These are phyloP conservation scores for Scomber scombrus DNA, from an alignment of 2,113 vertebrate species.

Conservation along the genomic window DNA sequence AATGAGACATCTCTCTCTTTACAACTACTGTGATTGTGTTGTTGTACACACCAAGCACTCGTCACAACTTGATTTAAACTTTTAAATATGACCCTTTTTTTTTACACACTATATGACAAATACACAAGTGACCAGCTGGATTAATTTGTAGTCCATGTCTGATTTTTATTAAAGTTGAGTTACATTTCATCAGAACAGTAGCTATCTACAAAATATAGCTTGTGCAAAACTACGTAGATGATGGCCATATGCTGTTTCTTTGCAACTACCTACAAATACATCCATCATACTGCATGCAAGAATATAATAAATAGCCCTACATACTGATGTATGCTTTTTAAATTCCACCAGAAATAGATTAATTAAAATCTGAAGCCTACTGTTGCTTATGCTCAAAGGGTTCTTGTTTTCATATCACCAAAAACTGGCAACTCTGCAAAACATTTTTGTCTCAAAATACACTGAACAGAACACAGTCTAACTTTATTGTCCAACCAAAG, in stretches of 20 bases:
- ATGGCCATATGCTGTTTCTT: conserved; percentile 68
- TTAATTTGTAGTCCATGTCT: conserved; percentile 59
- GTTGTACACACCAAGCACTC: conserved; percentile 8
- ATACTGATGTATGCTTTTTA: conserved; percentile 60
- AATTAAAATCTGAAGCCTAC: conserved; percentile 45
- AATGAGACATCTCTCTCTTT: conserved; percentile 24
- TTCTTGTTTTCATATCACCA: conserved; percentile 10
- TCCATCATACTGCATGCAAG: conserved; percentile 80
- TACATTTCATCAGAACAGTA: conserved; percentile 77
- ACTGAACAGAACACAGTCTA: conserved; percentile 64
- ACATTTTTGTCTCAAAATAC: conserved; percentile 53
- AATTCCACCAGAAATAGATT: conserved; percentile 53
- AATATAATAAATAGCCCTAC: conserved; percentile 75
- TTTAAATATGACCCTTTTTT: conserved; percentile 2
- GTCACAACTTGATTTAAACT: conserved; percentile 32
- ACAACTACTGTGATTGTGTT: conserved; percentile 7
- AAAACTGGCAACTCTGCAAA: conserved; percentile 37
- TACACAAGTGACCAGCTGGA: conserved; percentile 33
- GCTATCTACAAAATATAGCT: conserved; percentile 81
- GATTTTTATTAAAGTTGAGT: conserved; percentile 80
- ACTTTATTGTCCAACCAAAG: conserved; percentile 63
- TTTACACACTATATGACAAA: conserved; percentile 39
- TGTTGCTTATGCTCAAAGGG: conserved; percentile 18
- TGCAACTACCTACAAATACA: conserved; percentile 76
- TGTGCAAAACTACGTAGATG: conserved; percentile 80